Percentiles rank a stretch among this genome's conserved stretches.
phyloP scores from a whole-genome alignment of 2,113 vertebrate genomes.

The Mormoops blainvillei region DNA sequence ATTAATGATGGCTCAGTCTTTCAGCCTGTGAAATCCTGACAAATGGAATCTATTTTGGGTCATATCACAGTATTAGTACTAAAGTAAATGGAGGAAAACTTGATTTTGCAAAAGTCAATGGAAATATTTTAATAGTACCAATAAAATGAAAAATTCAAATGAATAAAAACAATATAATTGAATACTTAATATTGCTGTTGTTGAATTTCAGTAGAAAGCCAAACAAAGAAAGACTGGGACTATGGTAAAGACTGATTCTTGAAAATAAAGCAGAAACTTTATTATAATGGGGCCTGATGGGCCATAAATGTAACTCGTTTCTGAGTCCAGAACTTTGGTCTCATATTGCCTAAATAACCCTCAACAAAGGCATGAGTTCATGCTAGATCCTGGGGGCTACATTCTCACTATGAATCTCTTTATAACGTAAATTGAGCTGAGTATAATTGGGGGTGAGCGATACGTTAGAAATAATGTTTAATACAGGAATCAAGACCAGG shows the following conservation, averaged over 20 bases:
- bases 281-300: neutral
- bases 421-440: neutral
- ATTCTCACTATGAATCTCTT: neutral
- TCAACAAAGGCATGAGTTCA: neutral
- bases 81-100: slow-evolving; percentile 32
- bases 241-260: neutral
- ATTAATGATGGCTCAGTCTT: slow-evolving; percentile 56
- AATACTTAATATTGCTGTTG: neutral
- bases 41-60: neutral
- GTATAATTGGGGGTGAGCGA: neutral
- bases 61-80: neutral
- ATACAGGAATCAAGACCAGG: neutral
- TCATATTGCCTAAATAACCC: neutral
- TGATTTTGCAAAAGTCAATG: slow-evolving; percentile 45
- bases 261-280: neutral
- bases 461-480: neutral
- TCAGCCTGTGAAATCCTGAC: slow-evolving; percentile 55
- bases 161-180: slow-evolving; percentile 15
- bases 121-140: slow-evolving; percentile 37
- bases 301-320: neutral
- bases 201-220: slow-evolving; percentile 49
- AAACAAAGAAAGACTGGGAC: neutral
- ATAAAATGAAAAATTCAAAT: slow-evolving; percentile 18
- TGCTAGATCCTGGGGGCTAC: neutral
- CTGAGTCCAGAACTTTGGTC: neutral